Evolutionary conservation across 1,140 invertebrate genomes (phyloP), one percentile per base, ranked within the genome.

Genomic region (Drosophila yakuba): DNA sequence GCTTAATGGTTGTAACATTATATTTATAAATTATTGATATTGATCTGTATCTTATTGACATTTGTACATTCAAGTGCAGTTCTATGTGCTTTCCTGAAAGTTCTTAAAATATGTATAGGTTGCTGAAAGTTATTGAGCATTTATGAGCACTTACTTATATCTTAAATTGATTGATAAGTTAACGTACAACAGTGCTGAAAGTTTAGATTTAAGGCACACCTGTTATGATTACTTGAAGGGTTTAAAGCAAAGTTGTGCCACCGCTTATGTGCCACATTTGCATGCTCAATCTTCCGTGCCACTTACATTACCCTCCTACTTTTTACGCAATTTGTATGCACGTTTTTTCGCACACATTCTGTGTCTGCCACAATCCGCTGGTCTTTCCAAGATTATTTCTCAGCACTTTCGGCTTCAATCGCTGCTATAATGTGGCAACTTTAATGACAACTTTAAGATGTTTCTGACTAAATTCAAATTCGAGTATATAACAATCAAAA

Each of bases 251-350:
- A 28, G 47, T n/a, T 51, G n/a, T 15, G 14, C 28, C n/a, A 15
- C 23, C 6, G 38, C 11, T 50, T 50, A 7, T 25, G 4, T 7
- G 17, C 17, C 25, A 23, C 50, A 59, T 48, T 68, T 77, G 74
- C 69, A 78, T 77, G 50, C 43, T 25, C 47, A 48, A 60, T 51
- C 28, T 51, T 73, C 67, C 36, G 47, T 43, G 43, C 28, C 11
- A 38, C 41, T 39, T 15, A 32, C 28, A 58, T 35, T 41, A 32
- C 12, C 51, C 11, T 15, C 20, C 7, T 5, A 23, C 35, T 41
- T 35, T 48, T 66, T 39, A 7, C 36, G 45, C 60, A 58, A 45
- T 52, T 41, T 57, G 55, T 20, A 20, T 17, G 10, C n/a, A 12
- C 4, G 15, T 28, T 51, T 38, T 54, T 39, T 38, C 20, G 35